Evolutionary conservation across 2,888 invertebrate species (phyloP), one percentile per base, ranked within the genome.

Genomic region (Fissipunctia ypsillon): DNA sequence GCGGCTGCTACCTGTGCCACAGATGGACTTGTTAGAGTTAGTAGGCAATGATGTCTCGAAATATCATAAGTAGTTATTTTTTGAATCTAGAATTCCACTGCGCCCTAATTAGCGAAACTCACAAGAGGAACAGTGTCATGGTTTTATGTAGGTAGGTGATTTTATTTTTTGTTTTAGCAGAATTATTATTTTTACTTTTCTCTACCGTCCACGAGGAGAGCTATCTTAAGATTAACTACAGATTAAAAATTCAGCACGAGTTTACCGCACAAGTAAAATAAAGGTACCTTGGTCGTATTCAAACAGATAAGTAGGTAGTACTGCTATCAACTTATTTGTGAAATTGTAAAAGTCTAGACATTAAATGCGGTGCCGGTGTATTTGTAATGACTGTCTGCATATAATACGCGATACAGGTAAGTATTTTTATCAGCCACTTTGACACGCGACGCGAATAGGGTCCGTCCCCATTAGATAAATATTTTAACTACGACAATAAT

Each of bases 1-100:
- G 95, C 94, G 38, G 95, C 94, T 41, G 94, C 87, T 35, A 96
- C 95, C 95, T 96, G 54, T n/a, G 31, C 22, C 52, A 83, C 0
- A 72, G 2, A 61, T 35, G 12, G 7, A 6, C 6, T 38, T 38
- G 38, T 38, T 9, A 38, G 38, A 9, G 38, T 38, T 9, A 38
- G 38, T 38, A 9, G 38, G 38, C 38, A 38, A 1, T 1, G 7
- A 9, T 38, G 38, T 38, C 38, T 1, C 38, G 38, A 38, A 38
- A 38, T 9, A 38, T 38, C 38, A n/a, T n/a, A n/a, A n/a, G 38
- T 9, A 9, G 38, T 38, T 9, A 38, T 38, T 38, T 38, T 38
- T 35, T 31, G 4, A 31, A 31, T 31, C 31, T 31, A 31, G 31
- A 31, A 31, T 31, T 31, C 45, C 45, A 19, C 45, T 19, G 41